Conservation (phyloP, 2,113 vertebrate species). For the Scomber colias region DNA sequence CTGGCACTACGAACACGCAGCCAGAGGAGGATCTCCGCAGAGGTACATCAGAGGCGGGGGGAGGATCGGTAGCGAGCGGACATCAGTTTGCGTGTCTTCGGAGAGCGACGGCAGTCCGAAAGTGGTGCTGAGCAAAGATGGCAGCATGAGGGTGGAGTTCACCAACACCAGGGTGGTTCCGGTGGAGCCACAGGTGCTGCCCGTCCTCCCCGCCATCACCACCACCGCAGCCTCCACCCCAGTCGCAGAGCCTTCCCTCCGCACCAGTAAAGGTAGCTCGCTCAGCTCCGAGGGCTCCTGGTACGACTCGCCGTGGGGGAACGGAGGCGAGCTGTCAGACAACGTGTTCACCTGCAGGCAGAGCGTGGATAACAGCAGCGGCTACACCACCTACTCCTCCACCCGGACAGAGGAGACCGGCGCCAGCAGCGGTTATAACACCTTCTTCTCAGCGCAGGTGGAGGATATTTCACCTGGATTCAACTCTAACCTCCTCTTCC, state of each 20-base stretch:
- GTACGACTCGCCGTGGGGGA: constrained; percentile 94
- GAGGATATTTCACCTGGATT: constrained; percentile 64
- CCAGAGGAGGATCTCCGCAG: constrained; percentile 62
- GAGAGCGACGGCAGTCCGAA: constrained; percentile 87
- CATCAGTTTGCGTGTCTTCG: constrained; percentile 25
- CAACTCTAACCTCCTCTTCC: constrained; percentile 47
- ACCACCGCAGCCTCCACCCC: constrained; percentile 38
- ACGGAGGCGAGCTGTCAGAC: constrained; percentile 82
- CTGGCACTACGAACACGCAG: constrained; percentile 80
- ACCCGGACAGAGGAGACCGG: constrained; percentile 15
- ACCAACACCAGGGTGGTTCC: constrained; percentile 79
- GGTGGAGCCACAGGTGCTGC: constrained; percentile 67
- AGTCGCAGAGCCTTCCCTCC: constrained; percentile 73
- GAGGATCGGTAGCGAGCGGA: constrained; percentile 79
- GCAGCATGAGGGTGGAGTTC: constrained; percentile 91
- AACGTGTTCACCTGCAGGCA: constrained; percentile 81
- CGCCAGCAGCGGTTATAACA: constrained; percentile 51
- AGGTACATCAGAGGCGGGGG: constrained; percentile 73
- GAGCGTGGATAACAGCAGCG: constrained; percentile 62
- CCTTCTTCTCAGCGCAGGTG: constrained; percentile 64
- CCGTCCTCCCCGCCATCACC: constrained; percentile 36
- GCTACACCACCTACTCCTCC: constrained; percentile 59
- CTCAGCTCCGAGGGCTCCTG: constrained; percentile 94
- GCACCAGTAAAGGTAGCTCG: constrained; percentile 93
- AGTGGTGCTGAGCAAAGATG: constrained; percentile 90